Evolutionary conservation across 2,888 invertebrate genomes (phyloP).

Genomic region (Hyppa rectilinea): DNA sequence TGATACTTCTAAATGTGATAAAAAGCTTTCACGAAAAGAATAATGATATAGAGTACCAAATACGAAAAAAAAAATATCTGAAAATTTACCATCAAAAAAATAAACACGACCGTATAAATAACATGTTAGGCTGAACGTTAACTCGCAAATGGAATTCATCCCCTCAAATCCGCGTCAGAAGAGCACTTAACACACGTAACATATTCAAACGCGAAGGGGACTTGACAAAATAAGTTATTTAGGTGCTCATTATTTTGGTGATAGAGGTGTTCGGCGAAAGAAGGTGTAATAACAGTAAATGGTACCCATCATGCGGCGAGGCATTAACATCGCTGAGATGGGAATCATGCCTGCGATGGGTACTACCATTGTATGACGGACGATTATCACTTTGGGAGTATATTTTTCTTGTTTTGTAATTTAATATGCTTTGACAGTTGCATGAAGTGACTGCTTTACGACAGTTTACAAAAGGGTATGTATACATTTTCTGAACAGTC

Average conservation of each 20-base stretch:
- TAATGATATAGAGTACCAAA: slow-evolving; percentile 2
- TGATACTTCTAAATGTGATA: background rate
- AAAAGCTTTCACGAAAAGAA: slow-evolving; percentile 12
- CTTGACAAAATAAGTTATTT: slow-evolving; percentile 84
- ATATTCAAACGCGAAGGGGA: slow-evolving; percentile 70
- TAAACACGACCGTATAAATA: slow-evolving; percentile 54
- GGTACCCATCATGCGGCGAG: slow-evolving; percentile 78
- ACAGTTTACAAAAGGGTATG: no score
- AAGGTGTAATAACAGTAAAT: slow-evolving; percentile 85
- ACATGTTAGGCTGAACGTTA: slow-evolving; percentile 58
- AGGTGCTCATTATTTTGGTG: slow-evolving; percentile 81
- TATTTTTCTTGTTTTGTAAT: background rate
- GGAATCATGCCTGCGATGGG: slow-evolving; percentile 67
- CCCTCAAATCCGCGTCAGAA: slow-evolving; percentile 65
- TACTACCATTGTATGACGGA: slow-evolving; percentile 67
- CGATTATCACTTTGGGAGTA: slow-evolving; percentile 26
- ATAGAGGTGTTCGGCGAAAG: slow-evolving; percentile 80
- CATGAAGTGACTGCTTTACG: background rate
- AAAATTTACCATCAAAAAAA: slow-evolving; percentile 47
- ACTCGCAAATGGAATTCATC: slow-evolving; percentile 65
- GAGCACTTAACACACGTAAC: slow-evolving; percentile 67
- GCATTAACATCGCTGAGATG: slow-evolving; percentile 82
- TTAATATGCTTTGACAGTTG: background rate
- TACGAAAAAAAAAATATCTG: slow-evolving; percentile 28
- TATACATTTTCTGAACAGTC: background rate